phyloP scores from a whole-genome alignment of 2,888 invertebrate species.

The Lycocerus yunnanus region DNA sequence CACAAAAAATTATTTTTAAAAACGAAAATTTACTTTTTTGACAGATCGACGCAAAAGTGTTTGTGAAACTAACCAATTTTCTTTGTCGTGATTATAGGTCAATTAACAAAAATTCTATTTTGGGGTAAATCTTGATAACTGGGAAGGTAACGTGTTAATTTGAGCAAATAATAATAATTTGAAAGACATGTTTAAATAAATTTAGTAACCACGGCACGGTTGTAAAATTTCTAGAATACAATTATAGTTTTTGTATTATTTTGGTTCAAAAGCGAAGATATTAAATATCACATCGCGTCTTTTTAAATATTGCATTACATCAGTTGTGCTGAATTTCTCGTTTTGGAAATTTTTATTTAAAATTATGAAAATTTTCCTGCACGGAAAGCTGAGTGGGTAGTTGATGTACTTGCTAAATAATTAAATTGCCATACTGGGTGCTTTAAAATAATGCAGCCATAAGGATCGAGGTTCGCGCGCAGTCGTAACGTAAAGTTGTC shows the following conservation, averaged over 20 bases:
- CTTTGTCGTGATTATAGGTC: not conserved
- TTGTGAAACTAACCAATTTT: no score
- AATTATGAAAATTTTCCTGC: not conserved
- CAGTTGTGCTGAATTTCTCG: not conserved
- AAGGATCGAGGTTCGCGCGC: not conserved
- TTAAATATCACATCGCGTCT: not conserved
- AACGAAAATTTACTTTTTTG: not conserved
- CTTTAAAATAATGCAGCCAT: not conserved
- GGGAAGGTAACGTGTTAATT: not conserved
- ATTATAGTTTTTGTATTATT: not conserved
- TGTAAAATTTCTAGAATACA: not conserved
- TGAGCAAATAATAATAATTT: not conserved
- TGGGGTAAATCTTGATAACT: not conserved
- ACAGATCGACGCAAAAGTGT: not conserved
- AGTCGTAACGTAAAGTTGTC: not conserved
- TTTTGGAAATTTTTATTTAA: not conserved
- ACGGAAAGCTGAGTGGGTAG: not conserved
- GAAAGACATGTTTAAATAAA: not conserved
- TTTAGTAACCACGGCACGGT: not conserved
- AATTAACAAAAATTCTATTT: not conserved
- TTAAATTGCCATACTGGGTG: not conserved
- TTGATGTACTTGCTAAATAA: not conserved
- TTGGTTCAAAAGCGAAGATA: not conserved
- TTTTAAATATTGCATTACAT: not conserved
- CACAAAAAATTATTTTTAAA: not conserved